Base-by-base conservation (phyloP, 2,113 vertebrate species). In the Scophthalmus maximus region DNA sequence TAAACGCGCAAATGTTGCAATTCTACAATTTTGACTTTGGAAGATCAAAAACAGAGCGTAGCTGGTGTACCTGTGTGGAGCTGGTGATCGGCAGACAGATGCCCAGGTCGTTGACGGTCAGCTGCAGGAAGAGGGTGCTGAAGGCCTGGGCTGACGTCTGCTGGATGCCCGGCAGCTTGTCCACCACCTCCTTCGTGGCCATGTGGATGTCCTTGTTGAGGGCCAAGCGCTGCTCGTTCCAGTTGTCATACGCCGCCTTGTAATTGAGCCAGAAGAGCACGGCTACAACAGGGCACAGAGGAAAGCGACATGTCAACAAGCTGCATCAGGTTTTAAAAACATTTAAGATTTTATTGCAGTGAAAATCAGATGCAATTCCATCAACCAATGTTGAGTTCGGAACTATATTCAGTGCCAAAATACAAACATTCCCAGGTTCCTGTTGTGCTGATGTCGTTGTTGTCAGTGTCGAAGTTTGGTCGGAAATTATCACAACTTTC, bases 211-310 rank as follows among this genome's bases (percentile, higher is more conserved):
- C 98, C 49, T 97, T 98, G 89, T 97, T 96, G 40, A 99, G 93
- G 61, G 97, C 97, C 95, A 99, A 73, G 27, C 97, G 94, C 86
- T 99, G 97, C 70, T 99, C 97, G 34, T 99, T 99, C 98, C 98
- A 99, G 86, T 98, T 98, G 88, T 99, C 97, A 53, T 99, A 99
- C 0, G 98, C 98, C 11, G 97, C 98, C 73, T 99, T 99, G 90
- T 99, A 99, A 90, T 99, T 99, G 82, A 99, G 94, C 98, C 98
- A 99, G 86, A 99, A 99, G 0, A 99, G 94, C 38, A 99, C 98
- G 85, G 98, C 97, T 99, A 89, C 77, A 56, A 17, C 18, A 18
- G 17, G 27, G 27, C 8, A 55, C 1, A 32, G 14, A 8, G 4
- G 9, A 20, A 56, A 1, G 14, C 1, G 22, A 9, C 18, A 32